Evolutionary conservation across 1,140 invertebrate species (phyloP), one percentile per base, ranked within the genome.

Genomic region (Hestina assimilis): DNA sequence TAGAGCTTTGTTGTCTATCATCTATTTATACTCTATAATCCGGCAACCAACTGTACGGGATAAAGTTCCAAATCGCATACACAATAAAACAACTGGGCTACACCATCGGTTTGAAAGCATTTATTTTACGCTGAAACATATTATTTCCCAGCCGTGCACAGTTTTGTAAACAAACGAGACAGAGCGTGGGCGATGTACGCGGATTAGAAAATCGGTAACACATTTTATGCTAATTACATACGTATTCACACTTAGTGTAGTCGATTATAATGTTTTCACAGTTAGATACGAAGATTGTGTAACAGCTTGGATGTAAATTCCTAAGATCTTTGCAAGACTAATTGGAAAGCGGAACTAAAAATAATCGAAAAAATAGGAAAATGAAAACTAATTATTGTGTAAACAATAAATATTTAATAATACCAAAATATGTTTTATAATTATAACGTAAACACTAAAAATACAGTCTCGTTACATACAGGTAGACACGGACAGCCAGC

Each of bases 11-110:
- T 79, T 83, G 70, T 82, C 74, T 76, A 72, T 70, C 57, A 40
- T 71, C 83, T 88, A 88, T 88, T 86, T 81, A 75, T 86, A 86
- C 51, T 26, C 68, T 58, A 75, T 84, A 79, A 84, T 83, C 63
- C 74, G 60, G 82, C 83, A 88, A 88, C 53, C 83, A 85, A 68
- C 85, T 88, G 71, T 85, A 88, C 61, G 75, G 63, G 66, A 76
- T 85, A 81, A 76, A 78, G 63, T 62, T 72, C 61, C 38, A 61
- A 66, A 77, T 81, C 73, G 69, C 72, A 66, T 69, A 69, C 69
- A 79, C 79, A 84, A 83, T 79, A 83, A 83, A 85, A 80, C 72
- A 77, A 76, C 75, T 74, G 79, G 66, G 59, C 67, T 71, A 67
- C 64, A 75, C 66, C 66, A 60, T 72, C 69, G 66, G 65, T 57